Base-by-base conservation (phyloP, 2,113 vertebrate genomes). In the Chloebia gouldiae region DNA sequence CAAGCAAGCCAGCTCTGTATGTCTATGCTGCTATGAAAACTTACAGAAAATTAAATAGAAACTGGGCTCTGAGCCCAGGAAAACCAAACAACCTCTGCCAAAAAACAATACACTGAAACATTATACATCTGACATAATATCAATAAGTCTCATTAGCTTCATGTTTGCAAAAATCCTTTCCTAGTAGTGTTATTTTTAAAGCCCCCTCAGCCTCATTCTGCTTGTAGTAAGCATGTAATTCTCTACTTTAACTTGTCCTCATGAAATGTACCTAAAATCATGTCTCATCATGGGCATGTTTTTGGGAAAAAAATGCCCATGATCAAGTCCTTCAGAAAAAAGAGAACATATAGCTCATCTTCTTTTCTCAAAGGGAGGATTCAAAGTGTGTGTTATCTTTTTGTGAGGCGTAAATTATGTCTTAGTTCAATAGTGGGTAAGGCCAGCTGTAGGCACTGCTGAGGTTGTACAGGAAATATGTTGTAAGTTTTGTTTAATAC, bases 21-120 rank as follows among this genome's bases (percentile, higher is more conserved):
- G 70, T 73, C 66, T 65, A 59, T 49, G 78, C 86, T 92, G 88
- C 94, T 94, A 84, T 49, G 86, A 95, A 96, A 71, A 83, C 83
- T 85, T 82, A 82, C 73, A 92, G 86, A 96, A 96, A 87, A 91
- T 79, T 91, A 96, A 97, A 97, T 75, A 96, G 93, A 97, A 97
- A 95, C 96, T 97, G 87, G 96, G 94, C 93, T 65, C 57, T 61
- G 70, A 89, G 94, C 96, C 96, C 93, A 95, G 94, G 61, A 92
- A 95, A 95, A 91, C 57, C 40, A 92, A 95, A 82, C 33, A 10
- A 61, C 39, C 1, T 11, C 57, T 89, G 91, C 93, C 89, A 92
- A 91, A 93, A 89, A 35, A 4, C 87, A 95, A 68, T 79, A 68
- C 51, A 64, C 83, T 76, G 89, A 93, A 89, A 89, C 84, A 53